A percentile compares a stretch with the other conserved stretches of the same genome.
Evolutionary conservation across 2,113 vertebrate species (phyloP).

Genomic region (Speoplatyrhinus poulsoni): DNA sequence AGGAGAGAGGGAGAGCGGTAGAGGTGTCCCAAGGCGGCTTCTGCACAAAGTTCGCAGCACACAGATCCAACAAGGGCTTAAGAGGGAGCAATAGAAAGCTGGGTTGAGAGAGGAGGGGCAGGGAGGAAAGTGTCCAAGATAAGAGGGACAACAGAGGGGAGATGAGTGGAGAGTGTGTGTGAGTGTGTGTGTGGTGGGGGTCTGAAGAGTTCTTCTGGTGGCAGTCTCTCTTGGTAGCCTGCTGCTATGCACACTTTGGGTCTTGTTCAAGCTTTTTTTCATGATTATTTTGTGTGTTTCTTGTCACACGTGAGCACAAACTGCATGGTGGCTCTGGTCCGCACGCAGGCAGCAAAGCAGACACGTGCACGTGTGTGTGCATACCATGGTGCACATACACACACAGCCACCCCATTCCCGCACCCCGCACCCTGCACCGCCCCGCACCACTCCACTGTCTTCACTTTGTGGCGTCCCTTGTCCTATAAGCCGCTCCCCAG

Average conservation of each 20-base stretch:
- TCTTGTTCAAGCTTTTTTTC: too few relatives aligned
- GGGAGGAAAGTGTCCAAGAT: constrained; percentile 6
- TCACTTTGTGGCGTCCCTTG: constrained; percentile 68
- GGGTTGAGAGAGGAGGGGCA: constrained; percentile 40
- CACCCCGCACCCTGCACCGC: constrained; percentile 36
- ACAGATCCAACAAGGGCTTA: constrained; percentile 43
- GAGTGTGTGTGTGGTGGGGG: constrained; percentile 21
- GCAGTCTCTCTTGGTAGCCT: neutral
- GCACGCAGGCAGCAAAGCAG: constrained; percentile 36
- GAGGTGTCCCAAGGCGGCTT: neutral
- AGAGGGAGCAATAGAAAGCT: constrained; percentile 29
- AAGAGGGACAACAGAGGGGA: neutral
- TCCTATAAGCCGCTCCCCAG: constrained; percentile 70
- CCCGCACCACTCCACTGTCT: constrained; percentile 61
- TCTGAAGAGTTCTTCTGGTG: neutral
- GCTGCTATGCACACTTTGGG: too few relatives aligned
- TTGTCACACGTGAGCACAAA: constrained; percentile 33
- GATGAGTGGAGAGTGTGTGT: constrained; percentile 47
- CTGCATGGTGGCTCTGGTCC: constrained; percentile 39
- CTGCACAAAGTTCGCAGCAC: constrained; percentile 46
- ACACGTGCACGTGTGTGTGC: neutral
- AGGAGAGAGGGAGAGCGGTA: constrained; percentile 9
- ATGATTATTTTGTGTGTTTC: too few relatives aligned
- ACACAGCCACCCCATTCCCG: constrained; percentile 41
- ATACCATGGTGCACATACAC: constrained; percentile 17